phyloP scores from a whole-genome alignment of 1,140 invertebrate species.

The Calliphora vicina region DNA sequence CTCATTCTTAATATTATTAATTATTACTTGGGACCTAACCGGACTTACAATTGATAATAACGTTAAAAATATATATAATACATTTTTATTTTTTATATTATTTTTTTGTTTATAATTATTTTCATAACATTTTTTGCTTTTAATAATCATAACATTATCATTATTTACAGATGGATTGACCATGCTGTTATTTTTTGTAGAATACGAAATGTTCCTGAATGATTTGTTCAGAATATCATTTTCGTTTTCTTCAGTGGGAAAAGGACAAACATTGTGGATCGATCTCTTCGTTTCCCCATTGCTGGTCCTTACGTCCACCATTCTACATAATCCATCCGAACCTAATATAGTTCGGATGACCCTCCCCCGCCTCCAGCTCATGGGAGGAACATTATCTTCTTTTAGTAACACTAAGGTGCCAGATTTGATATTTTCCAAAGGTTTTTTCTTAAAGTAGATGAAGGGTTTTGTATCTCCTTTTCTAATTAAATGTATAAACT shows the following conservation, averaged over 20 bases:
- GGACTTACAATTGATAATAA: not conserved
- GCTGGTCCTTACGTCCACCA: conserved; percentile 35
- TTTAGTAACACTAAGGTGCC: conserved; percentile 18
- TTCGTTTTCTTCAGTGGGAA: conserved; percentile 34
- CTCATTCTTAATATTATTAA: not conserved
- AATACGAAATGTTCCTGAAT: too few species aligned
- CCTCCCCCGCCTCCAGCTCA: too few species aligned
- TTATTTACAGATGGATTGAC: not conserved
- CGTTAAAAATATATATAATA: not conserved
- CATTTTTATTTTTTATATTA: not conserved
- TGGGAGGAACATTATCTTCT: conserved; percentile 16
- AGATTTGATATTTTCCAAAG: not conserved
- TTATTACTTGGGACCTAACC: not conserved
- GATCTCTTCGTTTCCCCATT: conserved; percentile 22
- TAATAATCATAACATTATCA: not conserved
- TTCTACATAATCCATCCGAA: too few species aligned
- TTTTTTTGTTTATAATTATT: not conserved
- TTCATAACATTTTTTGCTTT: conserved; percentile 16
- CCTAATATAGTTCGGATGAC: too few species aligned
- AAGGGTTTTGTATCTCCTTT: not conserved
- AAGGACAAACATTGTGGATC: conserved; percentile 40
- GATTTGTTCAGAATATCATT: not conserved
- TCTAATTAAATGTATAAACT: not conserved
- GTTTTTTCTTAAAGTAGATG: too few species aligned
- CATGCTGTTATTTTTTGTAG: conserved; percentile 15